phyloP scores from a whole-genome alignment of 2,888 invertebrate genomes.

The Eremobia ochroleuca region DNA sequence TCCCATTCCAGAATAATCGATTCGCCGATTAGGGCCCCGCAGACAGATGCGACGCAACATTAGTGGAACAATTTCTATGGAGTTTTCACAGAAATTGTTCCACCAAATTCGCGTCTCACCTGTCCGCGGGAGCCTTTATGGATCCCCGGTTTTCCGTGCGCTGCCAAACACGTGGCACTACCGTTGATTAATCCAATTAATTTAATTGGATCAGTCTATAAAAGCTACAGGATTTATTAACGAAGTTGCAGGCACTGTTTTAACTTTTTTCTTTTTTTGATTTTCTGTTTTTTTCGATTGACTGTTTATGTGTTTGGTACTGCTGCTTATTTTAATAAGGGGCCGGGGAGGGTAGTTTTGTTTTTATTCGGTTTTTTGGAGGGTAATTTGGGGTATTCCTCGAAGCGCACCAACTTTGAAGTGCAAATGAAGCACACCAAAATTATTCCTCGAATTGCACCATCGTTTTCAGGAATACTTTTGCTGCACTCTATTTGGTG shows the following conservation, averaged over 20 bases:
- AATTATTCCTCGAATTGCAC: too few relatives aligned
- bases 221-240: slow-evolving; percentile 56
- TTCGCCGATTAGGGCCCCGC: not conserved
- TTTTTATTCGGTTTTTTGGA: not conserved
- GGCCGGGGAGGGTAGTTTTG: not conserved
- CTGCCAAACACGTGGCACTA: slow-evolving; percentile 49
- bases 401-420: too few relatives aligned
- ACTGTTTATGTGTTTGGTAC: slow-evolving; percentile 8
- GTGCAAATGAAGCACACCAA: too few relatives aligned
- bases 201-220: slow-evolving; percentile 64
- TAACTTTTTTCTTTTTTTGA: too few relatives aligned
- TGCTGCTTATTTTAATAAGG: not conserved
- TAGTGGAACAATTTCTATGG: not conserved
- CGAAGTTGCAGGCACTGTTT: slow-evolving; percentile 24
- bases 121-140: not conserved
- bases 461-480: too few relatives aligned
- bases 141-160: slow-evolving; percentile 33
- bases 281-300: slow-evolving; percentile 41
- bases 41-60: not conserved
- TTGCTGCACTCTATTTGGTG: too few relatives aligned
- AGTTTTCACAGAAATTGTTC: too few relatives aligned
- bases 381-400: too few relatives aligned
- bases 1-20: slow-evolving; percentile 20
- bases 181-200: slow-evolving; percentile 65
- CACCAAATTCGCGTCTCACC: too few relatives aligned